Evolutionary conservation across 2,888 invertebrate genomes (phyloP).

Genomic region (Cerceris ruficornis): DNA sequence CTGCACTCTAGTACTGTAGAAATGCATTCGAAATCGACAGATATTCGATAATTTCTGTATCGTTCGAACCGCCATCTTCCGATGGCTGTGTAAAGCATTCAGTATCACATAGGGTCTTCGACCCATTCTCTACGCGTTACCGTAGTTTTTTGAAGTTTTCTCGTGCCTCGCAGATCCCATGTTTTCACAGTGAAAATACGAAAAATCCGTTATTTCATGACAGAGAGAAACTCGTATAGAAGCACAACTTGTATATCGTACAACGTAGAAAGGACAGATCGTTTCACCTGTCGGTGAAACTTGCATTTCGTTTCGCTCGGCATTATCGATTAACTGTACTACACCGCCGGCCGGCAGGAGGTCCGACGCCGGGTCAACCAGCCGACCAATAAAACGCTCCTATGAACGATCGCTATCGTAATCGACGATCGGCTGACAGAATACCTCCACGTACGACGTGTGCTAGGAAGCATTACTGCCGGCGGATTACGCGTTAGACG

Average conservation of each 20-base stretch:
- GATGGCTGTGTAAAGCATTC: constrained; percentile 28
- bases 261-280: background rate
- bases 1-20: background rate
- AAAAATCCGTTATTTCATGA: constrained; percentile 34
- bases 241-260: background rate
- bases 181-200: background rate
- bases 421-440: background rate
- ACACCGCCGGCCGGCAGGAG: constrained; percentile 42
- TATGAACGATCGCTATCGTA: constrained; percentile 1
- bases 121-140: constrained; percentile 34
- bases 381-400: constrained; percentile 9
- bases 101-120: constrained; percentile 42
- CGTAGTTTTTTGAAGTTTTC: constrained; percentile 50
- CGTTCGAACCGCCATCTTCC: constrained; percentile 42
- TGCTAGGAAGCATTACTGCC: background rate
- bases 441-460: background rate
- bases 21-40: background rate
- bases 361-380: constrained; percentile 23
- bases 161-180: background rate
- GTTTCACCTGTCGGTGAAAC: constrained; percentile 19
- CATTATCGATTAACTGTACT: constrained; percentile 49
- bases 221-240: constrained; percentile 37
- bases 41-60: constrained; percentile 27
- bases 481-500: background rate
- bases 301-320: constrained; percentile 15